Conservation (phyloP, 1,140 invertebrate genomes). For the Ctenoplectra terminalis region DNA sequence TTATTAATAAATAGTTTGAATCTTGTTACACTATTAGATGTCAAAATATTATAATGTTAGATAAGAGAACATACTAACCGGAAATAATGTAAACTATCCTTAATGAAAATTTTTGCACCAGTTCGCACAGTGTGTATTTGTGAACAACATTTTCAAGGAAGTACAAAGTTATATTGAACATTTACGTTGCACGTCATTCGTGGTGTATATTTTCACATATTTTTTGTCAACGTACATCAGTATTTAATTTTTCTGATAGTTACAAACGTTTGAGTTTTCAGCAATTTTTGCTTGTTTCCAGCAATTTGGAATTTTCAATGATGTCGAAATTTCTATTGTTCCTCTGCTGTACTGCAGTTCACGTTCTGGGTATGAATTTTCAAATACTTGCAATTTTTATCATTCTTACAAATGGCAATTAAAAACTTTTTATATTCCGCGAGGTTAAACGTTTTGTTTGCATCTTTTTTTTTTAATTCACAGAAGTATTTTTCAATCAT, state of each 20-base stretch:
- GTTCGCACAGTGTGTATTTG: conserved; percentile 8
- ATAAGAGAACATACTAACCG: no score
- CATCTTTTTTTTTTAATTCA: no score
- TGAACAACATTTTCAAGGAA: conserved; percentile 23
- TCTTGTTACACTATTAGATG: no score
- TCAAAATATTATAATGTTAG: no score
- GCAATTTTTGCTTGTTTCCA: conserved; percentile 14
- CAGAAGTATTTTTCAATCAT: no score
- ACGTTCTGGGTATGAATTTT: conserved; percentile 39
- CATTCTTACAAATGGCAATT: neutral
- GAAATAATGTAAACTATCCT: conserved; percentile 29
- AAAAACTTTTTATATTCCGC: no score
- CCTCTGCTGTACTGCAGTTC: conserved; percentile 31
- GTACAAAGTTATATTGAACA: conserved; percentile 26
- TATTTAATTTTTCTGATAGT: neutral
- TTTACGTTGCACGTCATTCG: conserved; percentile 25
- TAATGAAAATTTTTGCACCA: neutral
- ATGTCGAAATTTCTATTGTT: conserved; percentile 38
- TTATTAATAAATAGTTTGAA: no score
- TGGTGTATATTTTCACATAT: conserved; percentile 10
- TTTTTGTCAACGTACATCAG: conserved; percentile 2
- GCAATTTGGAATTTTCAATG: conserved; percentile 9
- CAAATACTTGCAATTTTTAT: neutral
- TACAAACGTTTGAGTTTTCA: neutral
- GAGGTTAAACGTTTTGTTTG: no score